These are phyloP conservation scores for Lordiphosa fenestrarum DNA, from an alignment of 2,888 invertebrate species.

Conservation along the genomic window DNA sequence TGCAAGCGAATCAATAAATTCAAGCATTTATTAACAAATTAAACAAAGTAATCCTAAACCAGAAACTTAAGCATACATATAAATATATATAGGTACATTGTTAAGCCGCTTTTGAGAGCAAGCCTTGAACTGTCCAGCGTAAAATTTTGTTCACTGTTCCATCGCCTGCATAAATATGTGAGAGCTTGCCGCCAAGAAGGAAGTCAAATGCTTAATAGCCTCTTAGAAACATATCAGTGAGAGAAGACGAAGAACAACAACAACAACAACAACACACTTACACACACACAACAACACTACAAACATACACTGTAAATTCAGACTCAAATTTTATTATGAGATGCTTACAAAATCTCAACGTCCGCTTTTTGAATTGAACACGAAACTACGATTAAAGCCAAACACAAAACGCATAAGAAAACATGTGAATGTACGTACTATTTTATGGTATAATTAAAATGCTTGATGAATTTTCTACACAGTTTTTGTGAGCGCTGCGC, in stretches of 20 bases:
- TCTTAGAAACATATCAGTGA: conserved; percentile 80
- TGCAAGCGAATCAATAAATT: conserved; percentile 56
- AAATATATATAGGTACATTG: conserved; percentile 3
- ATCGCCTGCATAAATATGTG: conserved; percentile 3
- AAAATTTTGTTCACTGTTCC: conserved; percentile 7
- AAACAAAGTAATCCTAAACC: conserved; percentile 17
- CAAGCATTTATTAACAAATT: conserved; percentile 55
- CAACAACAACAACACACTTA: conserved; percentile 25
- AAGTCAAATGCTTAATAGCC: conserved; percentile 76
- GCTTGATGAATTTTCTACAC: conserved; percentile 34
- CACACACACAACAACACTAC: conserved; percentile 26
- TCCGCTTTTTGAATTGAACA: conserved; percentile 63
- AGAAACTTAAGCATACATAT: neutral
- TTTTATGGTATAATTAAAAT: conserved; percentile 23
- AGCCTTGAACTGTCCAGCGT: conserved; percentile 13
- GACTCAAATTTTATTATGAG: conserved; percentile 52
- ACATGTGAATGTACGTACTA: conserved; percentile 23
- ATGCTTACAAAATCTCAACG: conserved; percentile 54
- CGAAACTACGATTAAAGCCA: conserved; percentile 17
- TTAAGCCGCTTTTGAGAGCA: conserved; percentile 9
- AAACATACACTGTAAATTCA: conserved; percentile 59
- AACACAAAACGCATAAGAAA: conserved; percentile 8
- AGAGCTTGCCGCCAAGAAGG: conserved; percentile 13
- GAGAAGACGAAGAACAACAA: conserved; percentile 47
- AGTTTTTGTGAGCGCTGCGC: conserved; percentile 25